Percentiles rank a stretch among this genome's conserved stretches.
These are phyloP conservation scores for Eupithecia tripunctaria DNA, from an alignment of 2,888 invertebrate species.

Conservation along the genomic window DNA sequence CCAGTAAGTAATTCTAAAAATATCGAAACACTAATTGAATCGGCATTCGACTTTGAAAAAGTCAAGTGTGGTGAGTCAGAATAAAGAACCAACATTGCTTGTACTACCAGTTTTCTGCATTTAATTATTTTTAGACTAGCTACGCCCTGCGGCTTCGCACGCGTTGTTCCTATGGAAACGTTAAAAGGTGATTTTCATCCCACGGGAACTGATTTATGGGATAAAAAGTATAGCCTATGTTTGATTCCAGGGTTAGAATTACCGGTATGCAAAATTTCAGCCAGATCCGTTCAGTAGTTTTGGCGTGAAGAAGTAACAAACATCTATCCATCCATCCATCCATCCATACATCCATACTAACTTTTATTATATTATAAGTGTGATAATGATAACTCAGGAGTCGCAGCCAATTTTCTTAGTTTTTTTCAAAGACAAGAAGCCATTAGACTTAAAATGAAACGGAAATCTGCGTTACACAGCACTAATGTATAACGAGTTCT, in stretches of 20 bases:
- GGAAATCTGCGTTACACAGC: conserved; percentile 53
- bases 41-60: conserved; percentile 2
- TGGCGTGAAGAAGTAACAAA: no score
- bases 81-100: neutral
- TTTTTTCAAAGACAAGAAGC: conserved; percentile 27
- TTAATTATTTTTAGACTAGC: neutral
- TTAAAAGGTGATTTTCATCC: no score
- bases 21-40: neutral
- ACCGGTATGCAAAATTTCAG: no score
- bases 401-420: conserved; percentile 18
- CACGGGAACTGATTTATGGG: no score
- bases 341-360: no score
- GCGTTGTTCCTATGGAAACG: no score
- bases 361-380: no score
- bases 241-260: no score
- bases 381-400: conserved; percentile 7
- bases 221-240: no score
- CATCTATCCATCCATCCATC: no score
- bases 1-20: neutral
- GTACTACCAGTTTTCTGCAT: conserved; percentile 8
- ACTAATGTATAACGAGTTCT: conserved; percentile 51
- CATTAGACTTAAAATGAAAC: conserved; percentile 48
- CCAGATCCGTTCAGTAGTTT: no score
- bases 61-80: neutral
- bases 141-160: no score